Evolutionary conservation across 2,113 vertebrate genomes (phyloP), one percentile per base, ranked within the genome.

Genomic region (Leiothrix lutea): DNA sequence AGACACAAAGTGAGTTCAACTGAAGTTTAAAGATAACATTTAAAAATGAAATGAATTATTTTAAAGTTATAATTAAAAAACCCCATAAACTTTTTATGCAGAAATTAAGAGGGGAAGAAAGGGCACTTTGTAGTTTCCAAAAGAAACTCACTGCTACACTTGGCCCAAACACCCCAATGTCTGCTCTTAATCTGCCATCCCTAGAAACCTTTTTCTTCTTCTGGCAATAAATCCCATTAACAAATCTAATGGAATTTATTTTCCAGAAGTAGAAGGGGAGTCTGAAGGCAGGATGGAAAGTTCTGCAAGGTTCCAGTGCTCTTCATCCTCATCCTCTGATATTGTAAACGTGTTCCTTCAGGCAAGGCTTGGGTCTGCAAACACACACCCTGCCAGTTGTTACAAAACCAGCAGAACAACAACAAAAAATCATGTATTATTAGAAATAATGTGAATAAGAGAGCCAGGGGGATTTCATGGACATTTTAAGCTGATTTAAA

Each of bases 271-370:
- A 11, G n/a, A 35, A 58, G n/a, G 57, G n/a, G 24, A 4, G 29
- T 13, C 56, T 60, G 82, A 75, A 75, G 53, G n/a, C 48, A 92
- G 67, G 8, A 62, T 83, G 69, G 47, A 19, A 84, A 74, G 47
- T 65, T 89, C 86, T 64, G 3, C 36, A 17, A 33, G 60, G 24
- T 60, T 48, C 69, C 61, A 78, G 5, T 4, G 9, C 23, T 45
- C 33, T 29, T 78, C 17, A 29, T 12, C 3, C 53, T 14, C 54
- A 8, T 45, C 44, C 62, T 57, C n/a, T 73, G 61, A 20, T 11
- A 0, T 5, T 42, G 53, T 1, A 64, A 36, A 64, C 28, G 2
- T 4, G 5, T 1, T 6, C 38, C 44, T 56, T 48, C 54, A 75
- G 53, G 40, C 69, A 38, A 57, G 61, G 45, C 35, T 35, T 33